These are phyloP conservation scores for Ommatoiulus sabulosus DNA, from an alignment of 2,888 invertebrate genomes.

Conservation along the genomic window DNA sequence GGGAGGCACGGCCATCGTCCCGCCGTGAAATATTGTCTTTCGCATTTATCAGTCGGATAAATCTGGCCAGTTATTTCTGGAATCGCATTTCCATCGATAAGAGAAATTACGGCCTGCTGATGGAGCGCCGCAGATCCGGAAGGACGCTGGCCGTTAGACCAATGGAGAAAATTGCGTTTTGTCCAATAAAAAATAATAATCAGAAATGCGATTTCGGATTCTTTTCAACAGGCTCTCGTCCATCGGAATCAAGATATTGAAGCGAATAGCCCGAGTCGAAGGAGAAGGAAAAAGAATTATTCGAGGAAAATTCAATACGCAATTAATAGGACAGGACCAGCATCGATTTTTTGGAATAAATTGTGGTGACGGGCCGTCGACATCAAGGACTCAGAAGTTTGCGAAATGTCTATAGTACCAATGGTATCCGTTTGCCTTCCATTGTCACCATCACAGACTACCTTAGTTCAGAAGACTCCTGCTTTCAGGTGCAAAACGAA, in stretches of 20 bases:
- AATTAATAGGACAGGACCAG: background rate
- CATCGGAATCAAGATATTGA: background rate
- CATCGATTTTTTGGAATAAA: background rate
- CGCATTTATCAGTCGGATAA: slow-evolving; percentile 13
- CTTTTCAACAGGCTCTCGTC: background rate
- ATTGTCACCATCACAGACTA: too few relatives aligned
- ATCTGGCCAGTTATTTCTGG: slow-evolving; percentile 28
- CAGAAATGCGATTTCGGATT: slow-evolving; percentile 10
- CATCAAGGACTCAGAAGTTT: too few relatives aligned
- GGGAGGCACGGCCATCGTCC: background rate
- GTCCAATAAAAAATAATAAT: background rate
- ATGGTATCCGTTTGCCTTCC: too few relatives aligned
- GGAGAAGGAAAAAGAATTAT: background rate
- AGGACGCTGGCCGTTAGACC: background rate
- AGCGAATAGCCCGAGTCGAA: too few relatives aligned
- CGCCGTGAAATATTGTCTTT: slow-evolving; percentile 5
- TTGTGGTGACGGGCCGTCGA: too few relatives aligned
- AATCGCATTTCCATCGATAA: slow-evolving; percentile 34
- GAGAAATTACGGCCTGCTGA: slow-evolving; percentile 10
- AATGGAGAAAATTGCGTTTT: background rate
- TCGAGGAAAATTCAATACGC: background rate
- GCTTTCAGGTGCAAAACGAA: too few relatives aligned
- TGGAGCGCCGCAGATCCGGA: background rate
- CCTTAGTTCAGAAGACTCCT: too few relatives aligned
- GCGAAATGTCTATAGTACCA: too few relatives aligned